Base-by-base conservation (phyloP, 2,797 vertebrate genomes). In the Cottoperca gobio region DNA sequence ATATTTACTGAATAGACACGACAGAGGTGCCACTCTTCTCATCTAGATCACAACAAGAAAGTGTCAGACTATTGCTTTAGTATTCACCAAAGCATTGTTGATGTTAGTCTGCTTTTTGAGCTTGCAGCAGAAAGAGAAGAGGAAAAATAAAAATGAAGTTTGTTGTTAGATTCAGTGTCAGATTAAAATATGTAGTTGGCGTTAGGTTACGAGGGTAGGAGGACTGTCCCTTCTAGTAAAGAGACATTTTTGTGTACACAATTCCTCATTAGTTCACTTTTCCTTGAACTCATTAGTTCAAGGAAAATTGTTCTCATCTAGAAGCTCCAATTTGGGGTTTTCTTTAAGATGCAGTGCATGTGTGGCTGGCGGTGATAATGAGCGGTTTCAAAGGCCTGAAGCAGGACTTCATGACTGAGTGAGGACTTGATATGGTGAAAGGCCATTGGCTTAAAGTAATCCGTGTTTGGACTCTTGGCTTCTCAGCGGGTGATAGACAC, bases 401-500 rank as follows among this genome's bases (percentile, higher is more conserved):
- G 86, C 79, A 76, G 45, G 79, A 88, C 87, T 85, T 85, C 81
- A 64, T 78, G 57, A 83, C 78, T 75, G 80, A 79, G 69, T 67
- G 53, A 76, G 77, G 74, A 76, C 82, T 79, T 82, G 74, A 83
- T 84, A 43, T 74, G 83, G 90, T 86, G 83, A 91, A 91, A 92
- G 84, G 78, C 79, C 90, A 77, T 57, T 76, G 85, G 79, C 83
- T 87, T 85, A 73, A 82, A 89, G 80, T 86, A 88, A 89, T 91
- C 88, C 33, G 1, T 65, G 73, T 91, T 84, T 90, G 80, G 86
- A 85, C 87, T 82, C 78, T 76, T 67, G 57, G 78, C 74, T 78
- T 84, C 79, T 81, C 70, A 54, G 80, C 39, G 46, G 59, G 71
- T 82, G 12, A 69, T 86, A 74, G 53, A 72, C 53, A 53, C 78